These are phyloP conservation scores for Sardinella longiceps DNA, from an alignment of 2,797 vertebrate genomes.

Conservation along the genomic window DNA sequence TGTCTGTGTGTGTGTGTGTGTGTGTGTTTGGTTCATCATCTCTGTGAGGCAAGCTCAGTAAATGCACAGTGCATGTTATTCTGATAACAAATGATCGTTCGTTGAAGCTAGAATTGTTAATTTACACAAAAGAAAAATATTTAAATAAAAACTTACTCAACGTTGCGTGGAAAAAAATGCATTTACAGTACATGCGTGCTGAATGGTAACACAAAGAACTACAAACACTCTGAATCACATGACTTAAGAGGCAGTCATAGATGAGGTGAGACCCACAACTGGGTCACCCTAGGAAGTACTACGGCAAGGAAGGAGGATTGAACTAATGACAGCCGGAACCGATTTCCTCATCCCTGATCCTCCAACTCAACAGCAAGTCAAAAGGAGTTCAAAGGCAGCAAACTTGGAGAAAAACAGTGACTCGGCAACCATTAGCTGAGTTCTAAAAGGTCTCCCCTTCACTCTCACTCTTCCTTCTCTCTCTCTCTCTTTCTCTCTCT, in stretches of 20 bases:
- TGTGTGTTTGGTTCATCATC: no score
- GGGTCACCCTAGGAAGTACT: neutral
- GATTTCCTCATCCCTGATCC: neutral
- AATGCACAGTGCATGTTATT: neutral
- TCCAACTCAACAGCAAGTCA: conserved; percentile 19
- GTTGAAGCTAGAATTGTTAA: neutral
- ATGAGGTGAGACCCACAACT: neutral
- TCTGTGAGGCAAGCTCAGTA: neutral
- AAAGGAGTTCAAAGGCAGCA: neutral
- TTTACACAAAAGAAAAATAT: neutral
- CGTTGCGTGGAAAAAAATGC: neutral
- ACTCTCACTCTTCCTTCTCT: neutral
- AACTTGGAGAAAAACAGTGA: neutral
- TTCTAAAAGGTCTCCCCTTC: neutral
- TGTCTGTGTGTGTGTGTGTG: neutral
- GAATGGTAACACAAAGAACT: conserved; percentile 30
- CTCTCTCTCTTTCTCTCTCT: neutral
- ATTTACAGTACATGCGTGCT: neutral
- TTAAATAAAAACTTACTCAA: neutral
- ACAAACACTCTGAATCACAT: conserved; percentile 35
- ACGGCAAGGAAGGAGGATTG: neutral
- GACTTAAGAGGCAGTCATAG: neutral
- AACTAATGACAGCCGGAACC: neutral
- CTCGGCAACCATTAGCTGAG: conserved; percentile 1
- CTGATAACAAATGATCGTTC: neutral